Evolutionary conservation across 2,888 invertebrate genomes (phyloP).

Genomic region (Hemistola chrysoprasaria): DNA sequence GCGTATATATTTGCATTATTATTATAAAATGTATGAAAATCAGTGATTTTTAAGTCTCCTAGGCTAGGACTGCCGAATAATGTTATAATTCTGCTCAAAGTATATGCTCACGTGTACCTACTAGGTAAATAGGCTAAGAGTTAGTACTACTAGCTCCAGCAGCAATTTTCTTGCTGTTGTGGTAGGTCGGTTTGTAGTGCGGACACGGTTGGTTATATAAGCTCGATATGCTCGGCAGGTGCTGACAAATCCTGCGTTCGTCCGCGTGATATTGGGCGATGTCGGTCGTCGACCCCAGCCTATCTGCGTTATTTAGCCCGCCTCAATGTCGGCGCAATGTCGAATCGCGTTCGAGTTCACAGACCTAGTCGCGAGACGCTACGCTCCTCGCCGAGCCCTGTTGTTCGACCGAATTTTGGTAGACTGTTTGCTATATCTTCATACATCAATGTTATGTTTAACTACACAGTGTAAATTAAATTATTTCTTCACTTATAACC

Average conservation of each 20-base stretch:
- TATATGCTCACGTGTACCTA: conserved; percentile 19
- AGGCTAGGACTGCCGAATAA: too few relatives aligned
- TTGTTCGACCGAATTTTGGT: conserved; percentile 64
- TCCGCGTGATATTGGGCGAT: conserved; percentile 76
- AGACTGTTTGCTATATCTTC: conserved; percentile 31
- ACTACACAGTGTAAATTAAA: too few relatives aligned
- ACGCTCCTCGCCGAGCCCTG: conserved; percentile 61
- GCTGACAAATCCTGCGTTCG: conserved; percentile 57
- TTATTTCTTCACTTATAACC: too few relatives aligned
- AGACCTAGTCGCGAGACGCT: conserved; percentile 61
- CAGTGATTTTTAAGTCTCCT: too few relatives aligned
- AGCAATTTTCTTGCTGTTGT: conserved; percentile 39
- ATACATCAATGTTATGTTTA: not conserved
- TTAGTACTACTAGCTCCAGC: too few relatives aligned
- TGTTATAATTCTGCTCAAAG: not conserved
- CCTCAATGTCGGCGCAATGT: conserved; percentile 78
- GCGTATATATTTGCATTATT: too few relatives aligned
- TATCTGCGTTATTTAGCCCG: conserved; percentile 79
- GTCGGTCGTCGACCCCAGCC: conserved; percentile 76
- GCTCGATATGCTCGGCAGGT: conserved; percentile 60
- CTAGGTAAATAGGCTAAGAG: too few relatives aligned
- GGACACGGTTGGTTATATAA: conserved; percentile 49
- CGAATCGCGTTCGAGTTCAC: conserved; percentile 72
- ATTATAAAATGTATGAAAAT: not conserved
- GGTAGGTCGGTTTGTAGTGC: conserved; percentile 50